Evolutionary conservation across 2,888 invertebrate genomes (phyloP), one percentile per base, ranked within the genome.

Genomic region (Listrodromus nycthemerus): DNA sequence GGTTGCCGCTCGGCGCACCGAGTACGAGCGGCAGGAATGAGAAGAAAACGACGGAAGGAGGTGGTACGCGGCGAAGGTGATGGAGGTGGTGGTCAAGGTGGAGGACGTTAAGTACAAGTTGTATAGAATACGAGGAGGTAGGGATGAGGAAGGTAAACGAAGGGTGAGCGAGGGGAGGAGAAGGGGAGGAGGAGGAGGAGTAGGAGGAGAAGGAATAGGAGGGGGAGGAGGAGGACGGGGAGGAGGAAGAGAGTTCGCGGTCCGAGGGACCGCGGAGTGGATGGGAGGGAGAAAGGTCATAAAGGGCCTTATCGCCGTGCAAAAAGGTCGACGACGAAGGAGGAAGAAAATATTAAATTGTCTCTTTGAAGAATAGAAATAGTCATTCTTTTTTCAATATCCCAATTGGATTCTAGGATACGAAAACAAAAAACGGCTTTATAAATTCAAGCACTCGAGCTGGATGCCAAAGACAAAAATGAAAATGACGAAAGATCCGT

Each of bases 321-420:
- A 52, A 84, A 86, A 87, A 87, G 85, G 86, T 87, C 85, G 85
- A 86, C 83, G 85, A 86, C 85, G 85, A 85, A 82, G 82, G 85
- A 83, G 82, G 85, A 88, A 82, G 86, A 33, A 52, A 52, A 48
- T 66, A 33, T 41, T 50, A 16, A 19, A 4, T 21, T 37, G 1
- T 58, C 21, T 50, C 10, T 0, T 13, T 52, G 2, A 8, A 19
- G 2, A 66, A 21, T 66, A 13, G 1, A 45, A 45, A 16, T 0
- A 45, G 13, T 16, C 41, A 16, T 45, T 16, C 13, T 16, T 3
- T 13, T 4, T 45, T 10, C 16, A 16, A 37, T 10, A 37, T 37
- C 2, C 10, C 16, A 4, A 41, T 16, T 4, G 13, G 41, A 41
- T 41, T 1, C 2, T 13, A 41, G 41, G 10, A 37, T 1, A 16